Evolutionary conservation across 2,113 vertebrate genomes (phyloP), one percentile per base, ranked within the genome.

Genomic region (Serinus canaria): DNA sequence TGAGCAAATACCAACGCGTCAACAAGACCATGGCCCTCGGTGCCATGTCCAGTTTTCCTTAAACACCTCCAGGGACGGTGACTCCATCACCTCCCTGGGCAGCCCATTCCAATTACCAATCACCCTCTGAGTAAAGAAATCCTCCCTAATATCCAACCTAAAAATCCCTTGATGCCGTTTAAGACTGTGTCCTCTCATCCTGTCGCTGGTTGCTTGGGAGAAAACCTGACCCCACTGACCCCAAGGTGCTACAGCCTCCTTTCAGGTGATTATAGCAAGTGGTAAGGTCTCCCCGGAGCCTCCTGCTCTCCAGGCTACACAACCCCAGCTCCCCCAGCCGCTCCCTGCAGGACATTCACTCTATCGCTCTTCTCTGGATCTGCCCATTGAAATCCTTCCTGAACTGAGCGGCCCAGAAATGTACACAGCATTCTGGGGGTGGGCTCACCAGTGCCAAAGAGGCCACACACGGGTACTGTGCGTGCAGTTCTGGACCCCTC

Each of bases 181-280:
- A 58, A 37, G 37, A 35, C 27, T 44, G 2, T 27, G 31, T 50
- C 15, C 18, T 37, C 35, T 44, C 44, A 28, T 50, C 27, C 59
- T 58, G 35, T 35, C 2, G 1, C 37, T 33, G 33, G 27, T 3
- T 16, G 5, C 8, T 6, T 5, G 50, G 31, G 27, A 50, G 24
- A 37, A 66, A 23, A 6, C 3, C 33, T 12, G 46, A 28, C 4
- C 9, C 16, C 44, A 31, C 33, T 12, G 46, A 28, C 4, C 9
- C 16, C 44, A 31, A 0, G 13, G 15, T 39, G 12, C 47, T 11
- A 3, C 28, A 13, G 17, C 11, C 25, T 43, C 15, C 19, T 28
- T 15, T 23, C 37, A 16, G 15, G 17, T 5, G 2, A 4, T 4
- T 9, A 12, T 11, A 5, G 14, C 3, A 43, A 23, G 8, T 1